A percentile compares a stretch with the other conserved stretches of the same genome.
These are phyloP conservation scores for Vidua macroura DNA, from an alignment of 2,113 vertebrate species.

Conservation along the genomic window DNA sequence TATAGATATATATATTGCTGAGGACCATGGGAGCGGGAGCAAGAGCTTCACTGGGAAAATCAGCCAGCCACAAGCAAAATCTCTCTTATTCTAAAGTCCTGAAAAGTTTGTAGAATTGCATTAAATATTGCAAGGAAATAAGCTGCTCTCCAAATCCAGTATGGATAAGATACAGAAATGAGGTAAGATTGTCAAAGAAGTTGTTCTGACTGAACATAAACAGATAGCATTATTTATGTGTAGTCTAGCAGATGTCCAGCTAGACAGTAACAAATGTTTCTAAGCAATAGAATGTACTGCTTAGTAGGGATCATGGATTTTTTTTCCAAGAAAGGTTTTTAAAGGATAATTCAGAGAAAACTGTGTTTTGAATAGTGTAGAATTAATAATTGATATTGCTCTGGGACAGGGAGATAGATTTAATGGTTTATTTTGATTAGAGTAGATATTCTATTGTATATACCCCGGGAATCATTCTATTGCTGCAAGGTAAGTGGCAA, in stretches of 20 bases:
- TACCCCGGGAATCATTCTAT: not conserved
- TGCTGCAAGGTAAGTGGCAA: not conserved
- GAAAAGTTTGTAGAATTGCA: not conserved
- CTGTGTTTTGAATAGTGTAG: not conserved
- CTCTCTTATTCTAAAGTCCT: not conserved
- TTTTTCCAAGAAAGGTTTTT: not conserved
- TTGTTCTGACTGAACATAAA: not conserved
- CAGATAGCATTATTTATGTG: not conserved
- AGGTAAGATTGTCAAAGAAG: not conserved
- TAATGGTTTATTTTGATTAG: slow-evolving; percentile 27
- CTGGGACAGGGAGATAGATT: not conserved
- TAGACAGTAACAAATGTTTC: not conserved
- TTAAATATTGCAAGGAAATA: not conserved
- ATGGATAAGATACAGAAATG: not conserved
- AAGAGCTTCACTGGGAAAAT: not conserved
- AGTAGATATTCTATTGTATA: not conserved
- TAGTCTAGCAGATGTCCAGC: not conserved
- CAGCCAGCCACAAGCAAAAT: not conserved
- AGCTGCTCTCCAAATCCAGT: not conserved
- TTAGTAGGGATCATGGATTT: not conserved
- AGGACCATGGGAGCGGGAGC: not conserved
- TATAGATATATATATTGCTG: not conserved
- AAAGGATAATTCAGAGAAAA: not conserved
- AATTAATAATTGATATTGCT: not conserved
- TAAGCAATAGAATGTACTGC: not conserved